Conservation (phyloP, 2,113 vertebrate species). For the Corythoichthys haematopterus region DNA sequence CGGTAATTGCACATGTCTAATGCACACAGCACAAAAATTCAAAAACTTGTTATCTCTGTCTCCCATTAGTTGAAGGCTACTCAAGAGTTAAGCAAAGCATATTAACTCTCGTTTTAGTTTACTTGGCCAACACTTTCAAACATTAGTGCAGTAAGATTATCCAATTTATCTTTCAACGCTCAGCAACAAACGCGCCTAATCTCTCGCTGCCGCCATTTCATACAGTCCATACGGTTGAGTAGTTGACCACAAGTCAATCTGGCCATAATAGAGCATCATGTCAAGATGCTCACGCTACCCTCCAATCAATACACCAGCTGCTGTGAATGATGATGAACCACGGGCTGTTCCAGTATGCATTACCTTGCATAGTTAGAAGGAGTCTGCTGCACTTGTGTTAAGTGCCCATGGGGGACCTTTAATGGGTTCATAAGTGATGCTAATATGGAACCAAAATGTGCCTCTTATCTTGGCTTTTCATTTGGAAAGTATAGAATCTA, state of each 20-base stretch:
- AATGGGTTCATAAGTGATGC: neutral
- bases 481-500: neutral
- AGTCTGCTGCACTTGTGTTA: neutral
- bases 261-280: conserved; percentile 67
- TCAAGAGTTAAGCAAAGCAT: neutral
- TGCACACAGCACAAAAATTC: neutral
- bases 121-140: neutral
- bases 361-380: conserved; percentile 14
- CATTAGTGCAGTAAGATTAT: conserved; percentile 1
- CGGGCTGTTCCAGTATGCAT: conserved; percentile 24
- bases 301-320: conserved; percentile 59
- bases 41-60: neutral
- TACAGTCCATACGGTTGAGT: conserved; percentile 6
- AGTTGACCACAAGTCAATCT: conserved; percentile 61
- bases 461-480: neutral
- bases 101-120: neutral
- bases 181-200: conserved; percentile 14
- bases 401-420: neutral
- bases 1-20: neutral
- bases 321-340: conserved; percentile 47
- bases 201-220: conserved; percentile 16
- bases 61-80: neutral
- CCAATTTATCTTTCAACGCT: neutral
- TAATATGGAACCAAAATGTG: neutral
- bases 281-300: conserved; percentile 42